Evolutionary conservation across 2,113 vertebrate genomes (phyloP).

Genomic region (Pseudopodoces humilis): DNA sequence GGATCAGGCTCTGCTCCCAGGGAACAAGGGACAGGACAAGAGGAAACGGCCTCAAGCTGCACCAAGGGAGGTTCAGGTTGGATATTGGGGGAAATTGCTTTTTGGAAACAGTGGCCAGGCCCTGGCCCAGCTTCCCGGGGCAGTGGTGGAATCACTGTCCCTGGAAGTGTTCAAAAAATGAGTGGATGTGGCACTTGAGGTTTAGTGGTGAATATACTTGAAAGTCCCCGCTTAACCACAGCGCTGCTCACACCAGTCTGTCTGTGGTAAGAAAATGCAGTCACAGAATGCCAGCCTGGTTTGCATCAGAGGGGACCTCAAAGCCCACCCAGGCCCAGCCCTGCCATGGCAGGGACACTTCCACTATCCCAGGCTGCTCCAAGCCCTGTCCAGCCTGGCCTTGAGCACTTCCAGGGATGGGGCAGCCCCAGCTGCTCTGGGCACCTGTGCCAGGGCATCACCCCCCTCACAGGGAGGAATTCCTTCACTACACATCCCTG

Average conservation of each 20-base stretch:
- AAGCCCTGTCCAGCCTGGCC: fast-evolving
- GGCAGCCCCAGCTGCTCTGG: background rate
- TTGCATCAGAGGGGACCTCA: fast-evolving
- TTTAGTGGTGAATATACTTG: background rate
- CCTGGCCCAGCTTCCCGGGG: background rate
- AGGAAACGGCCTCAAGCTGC: background rate
- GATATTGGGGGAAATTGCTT: background rate
- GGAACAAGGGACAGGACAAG: background rate
- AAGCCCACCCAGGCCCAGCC: background rate
- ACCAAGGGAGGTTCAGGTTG: background rate
- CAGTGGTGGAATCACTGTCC: background rate
- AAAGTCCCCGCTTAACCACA: background rate
- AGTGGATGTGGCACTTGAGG: background rate
- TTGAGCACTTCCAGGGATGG: background rate
- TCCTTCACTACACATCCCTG: background rate
- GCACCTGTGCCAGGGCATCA: background rate
- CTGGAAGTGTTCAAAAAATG: background rate
- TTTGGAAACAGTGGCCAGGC: background rate
- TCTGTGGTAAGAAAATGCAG: fast-evolving
- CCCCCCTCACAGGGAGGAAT: background rate
- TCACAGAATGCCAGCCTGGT: background rate
- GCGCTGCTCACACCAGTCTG: background rate
- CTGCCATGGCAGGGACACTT: background rate
- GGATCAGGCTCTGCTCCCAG: background rate
- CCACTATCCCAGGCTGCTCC: fast-evolving